phyloP scores from a whole-genome alignment of 2,888 invertebrate species.

The Brachyopa scutellaris region DNA sequence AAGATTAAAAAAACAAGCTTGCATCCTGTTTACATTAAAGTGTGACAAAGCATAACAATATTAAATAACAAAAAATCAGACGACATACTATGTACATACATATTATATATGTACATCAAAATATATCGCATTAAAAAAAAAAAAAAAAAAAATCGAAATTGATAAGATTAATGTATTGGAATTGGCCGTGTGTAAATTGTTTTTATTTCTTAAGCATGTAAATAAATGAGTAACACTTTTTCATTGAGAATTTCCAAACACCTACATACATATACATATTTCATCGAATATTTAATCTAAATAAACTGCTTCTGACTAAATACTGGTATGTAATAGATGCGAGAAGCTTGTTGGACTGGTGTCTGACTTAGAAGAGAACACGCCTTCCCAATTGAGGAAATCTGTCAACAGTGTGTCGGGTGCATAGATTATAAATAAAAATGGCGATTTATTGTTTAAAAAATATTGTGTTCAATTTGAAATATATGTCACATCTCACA shows the following conservation, averaged over 20 bases:
- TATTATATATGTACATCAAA: neutral
- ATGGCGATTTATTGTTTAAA: constrained; percentile 11
- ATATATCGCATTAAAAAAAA: constrained; percentile 11
- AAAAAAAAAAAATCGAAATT: constrained; percentile 49
- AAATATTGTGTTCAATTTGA: no score
- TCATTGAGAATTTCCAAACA: constrained; percentile 22
- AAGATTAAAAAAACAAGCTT: constrained; percentile 54
- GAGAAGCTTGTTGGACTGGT: constrained; percentile 10
- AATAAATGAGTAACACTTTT: constrained; percentile 44
- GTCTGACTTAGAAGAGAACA: constrained; percentile 5
- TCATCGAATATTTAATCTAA: no score
- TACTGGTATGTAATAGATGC: neutral
- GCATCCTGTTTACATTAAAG: constrained; percentile 68
- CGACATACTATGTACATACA: no score
- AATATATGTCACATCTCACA: no score
- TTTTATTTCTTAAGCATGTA: constrained; percentile 4
- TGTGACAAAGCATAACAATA: constrained; percentile 57
- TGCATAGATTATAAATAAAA: constrained; percentile 15
- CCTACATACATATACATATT: no score
- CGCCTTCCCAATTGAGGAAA: neutral
- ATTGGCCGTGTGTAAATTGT: constrained; percentile 18
- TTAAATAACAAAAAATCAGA: constrained; percentile 24
- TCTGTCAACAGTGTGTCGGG: neutral
- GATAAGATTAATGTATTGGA: constrained; percentile 52
- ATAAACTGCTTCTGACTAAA: neutral